Evolutionary conservation across 2,113 vertebrate genomes (phyloP), one percentile per base, ranked within the genome.

Genomic region (Rhinopithecus roxellana): DNA sequence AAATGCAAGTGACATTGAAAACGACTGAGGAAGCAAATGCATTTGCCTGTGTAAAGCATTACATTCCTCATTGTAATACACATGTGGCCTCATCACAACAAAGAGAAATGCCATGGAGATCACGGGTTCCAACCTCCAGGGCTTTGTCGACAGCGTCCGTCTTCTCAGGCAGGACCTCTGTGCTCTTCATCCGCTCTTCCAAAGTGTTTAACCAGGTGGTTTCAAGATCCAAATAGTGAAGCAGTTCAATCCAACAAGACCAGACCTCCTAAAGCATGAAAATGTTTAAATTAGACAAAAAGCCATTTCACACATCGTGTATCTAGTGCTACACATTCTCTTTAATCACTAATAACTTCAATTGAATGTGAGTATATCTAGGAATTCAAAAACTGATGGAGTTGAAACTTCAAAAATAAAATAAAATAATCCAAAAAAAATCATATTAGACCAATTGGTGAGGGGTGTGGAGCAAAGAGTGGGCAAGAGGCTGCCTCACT

Each of bases 241-340:
- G 99, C 84, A 99, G 97, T 97, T 99, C 99, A 92, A 99, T 99
- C 99, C 99, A 99, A 91, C 99, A 99, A 14, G 99, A 99, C 99
- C 99, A 99, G 12, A 99, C 99, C 98, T 99, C 99, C 99, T 99
- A 91, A 0, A 6, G 90, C 0, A 30, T 4, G 22, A 85, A 6
- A 10, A 96, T 78, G n/a, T 0, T 40, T 3, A 45, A 35, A 48
- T 82, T 35, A 96, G 61, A 14, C 17, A 45, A 64, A 23, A 96
- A 97, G 38, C 6, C 7, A 79, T 20, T 57, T 14, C n/a, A 32
- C 0, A 18, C 1, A 0, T 12, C 4, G 3, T 6, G 23, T 9
- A 9, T 61, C 12, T 4, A n/a, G 8, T 0, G 17, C 45, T 7
- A 93, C 30, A 77, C 8, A 27, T 5, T 5, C 52, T 57, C 48